Evolutionary conservation across 2,797 vertebrate genomes (phyloP).

Genomic region (Arctocebus calabarensis): DNA sequence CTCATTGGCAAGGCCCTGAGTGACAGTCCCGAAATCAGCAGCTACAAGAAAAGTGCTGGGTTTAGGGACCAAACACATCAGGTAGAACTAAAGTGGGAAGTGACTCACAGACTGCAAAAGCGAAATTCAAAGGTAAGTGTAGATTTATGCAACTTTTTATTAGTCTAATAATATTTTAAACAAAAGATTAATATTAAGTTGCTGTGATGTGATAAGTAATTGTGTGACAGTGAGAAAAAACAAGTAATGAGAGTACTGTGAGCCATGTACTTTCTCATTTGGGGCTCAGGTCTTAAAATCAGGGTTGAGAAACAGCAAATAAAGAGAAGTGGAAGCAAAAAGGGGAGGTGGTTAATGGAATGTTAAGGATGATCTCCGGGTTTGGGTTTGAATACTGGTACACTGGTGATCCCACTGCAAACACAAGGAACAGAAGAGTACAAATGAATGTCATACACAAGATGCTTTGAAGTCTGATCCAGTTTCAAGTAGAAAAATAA

Average conservation of each 20-base stretch:
- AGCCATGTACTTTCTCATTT: neutral
- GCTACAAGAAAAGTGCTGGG: neutral
- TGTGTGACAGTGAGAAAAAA: neutral
- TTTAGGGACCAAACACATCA: neutral
- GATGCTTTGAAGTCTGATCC: neutral
- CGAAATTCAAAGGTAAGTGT: neutral
- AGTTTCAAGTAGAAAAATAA: conserved; percentile 16
- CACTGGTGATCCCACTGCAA: neutral
- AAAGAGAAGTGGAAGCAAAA: neutral
- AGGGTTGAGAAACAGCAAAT: neutral
- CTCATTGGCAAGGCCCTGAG: neutral
- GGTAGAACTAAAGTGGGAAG: neutral
- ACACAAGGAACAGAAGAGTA: neutral
- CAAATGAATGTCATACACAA: neutral
- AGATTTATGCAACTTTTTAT: neutral
- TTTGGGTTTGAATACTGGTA: neutral
- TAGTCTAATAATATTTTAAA: conserved; percentile 19
- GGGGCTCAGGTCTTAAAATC: neutral
- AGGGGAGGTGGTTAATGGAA: neutral
- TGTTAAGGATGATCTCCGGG: neutral
- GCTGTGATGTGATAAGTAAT: neutral
- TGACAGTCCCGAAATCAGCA: neutral
- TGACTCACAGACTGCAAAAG: neutral
- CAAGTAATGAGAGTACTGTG: neutral
- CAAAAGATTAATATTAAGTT: neutral